Evolutionary conservation across 1,140 invertebrate genomes (phyloP).

Genomic region (Phthorimaea operculella): DNA sequence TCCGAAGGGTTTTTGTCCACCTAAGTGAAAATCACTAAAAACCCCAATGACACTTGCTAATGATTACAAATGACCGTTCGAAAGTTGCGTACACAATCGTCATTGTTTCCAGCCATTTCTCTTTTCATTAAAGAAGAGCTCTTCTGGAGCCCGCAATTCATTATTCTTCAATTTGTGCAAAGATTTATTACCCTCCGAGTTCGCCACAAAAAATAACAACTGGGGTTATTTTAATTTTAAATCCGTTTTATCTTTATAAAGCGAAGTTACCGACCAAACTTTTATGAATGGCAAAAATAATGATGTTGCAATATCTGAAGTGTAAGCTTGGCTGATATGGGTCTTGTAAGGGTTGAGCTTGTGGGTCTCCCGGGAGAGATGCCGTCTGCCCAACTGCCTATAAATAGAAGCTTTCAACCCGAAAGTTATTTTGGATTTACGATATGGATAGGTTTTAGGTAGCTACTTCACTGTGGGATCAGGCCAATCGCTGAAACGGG

Average conservation of each 20-base stretch:
- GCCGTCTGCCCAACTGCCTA: constrained; percentile 14
- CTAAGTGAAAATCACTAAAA: constrained; percentile 23
- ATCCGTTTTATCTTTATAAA: constrained; percentile 1
- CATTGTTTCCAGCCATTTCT: neutral
- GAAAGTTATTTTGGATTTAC: constrained; percentile 21
- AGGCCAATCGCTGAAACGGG: neutral
- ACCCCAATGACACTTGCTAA: constrained; percentile 4
- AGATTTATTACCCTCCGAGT: neutral
- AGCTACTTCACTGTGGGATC: neutral
- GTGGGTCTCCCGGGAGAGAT: neutral
- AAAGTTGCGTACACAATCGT: neutral
- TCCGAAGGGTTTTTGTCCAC: constrained; percentile 26
- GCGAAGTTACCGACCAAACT: neutral
- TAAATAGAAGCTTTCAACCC: constrained; percentile 26
- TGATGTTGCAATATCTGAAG: neutral
- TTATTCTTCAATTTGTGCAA: constrained; percentile 1
- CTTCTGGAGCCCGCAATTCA: neutral
- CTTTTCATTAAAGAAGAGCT: neutral
- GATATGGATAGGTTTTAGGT: neutral
- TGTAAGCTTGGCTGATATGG: neutral
- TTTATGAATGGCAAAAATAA: constrained; percentile 2
- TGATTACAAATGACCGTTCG: constrained; percentile 5
- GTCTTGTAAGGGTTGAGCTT: neutral
- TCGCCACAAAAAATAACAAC: neutral
- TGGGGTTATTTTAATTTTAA: constrained; percentile 2